phyloP scores from a whole-genome alignment of 2,113 vertebrate species.

The Rynchops niger region DNA sequence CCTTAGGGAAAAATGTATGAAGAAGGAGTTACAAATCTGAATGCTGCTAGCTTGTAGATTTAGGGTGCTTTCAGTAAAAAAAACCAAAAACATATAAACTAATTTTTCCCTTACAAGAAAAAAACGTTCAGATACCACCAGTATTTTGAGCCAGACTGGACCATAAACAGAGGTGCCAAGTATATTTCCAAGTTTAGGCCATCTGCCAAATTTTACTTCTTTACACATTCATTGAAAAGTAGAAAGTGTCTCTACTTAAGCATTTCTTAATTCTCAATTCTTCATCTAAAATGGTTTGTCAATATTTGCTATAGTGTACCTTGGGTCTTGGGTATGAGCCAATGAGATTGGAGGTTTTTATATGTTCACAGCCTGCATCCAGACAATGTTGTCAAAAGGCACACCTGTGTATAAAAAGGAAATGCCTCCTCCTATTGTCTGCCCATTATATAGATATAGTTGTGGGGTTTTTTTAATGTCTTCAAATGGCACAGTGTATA shows the following conservation, averaged over 20 bases:
- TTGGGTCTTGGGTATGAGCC: no score
- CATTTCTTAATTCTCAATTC: neutral
- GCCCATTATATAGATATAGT: no score
- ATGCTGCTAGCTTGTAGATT: neutral
- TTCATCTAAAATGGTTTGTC: neutral
- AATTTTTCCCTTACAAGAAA: neutral
- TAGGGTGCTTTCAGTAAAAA: neutral
- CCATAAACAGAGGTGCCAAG: neutral
- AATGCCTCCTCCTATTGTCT: neutral
- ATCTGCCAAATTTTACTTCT: neutral
- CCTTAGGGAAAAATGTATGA: neutral
- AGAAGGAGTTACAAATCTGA: neutral
- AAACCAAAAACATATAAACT: neutral
- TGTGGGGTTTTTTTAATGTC: neutral
- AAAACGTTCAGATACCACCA: neutral
- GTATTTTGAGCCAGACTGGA: neutral
- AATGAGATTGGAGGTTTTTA: rapidly evolving
- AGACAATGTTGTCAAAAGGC: neutral
- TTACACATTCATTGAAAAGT: neutral
- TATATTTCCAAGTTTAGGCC: neutral
- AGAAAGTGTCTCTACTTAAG: neutral
- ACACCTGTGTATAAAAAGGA: neutral
- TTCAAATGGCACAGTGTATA: neutral
- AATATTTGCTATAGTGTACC: neutral
- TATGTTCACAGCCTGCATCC: neutral